phyloP scores from a whole-genome alignment of 1,140 invertebrate species.

The Neodiprion lecontei region DNA sequence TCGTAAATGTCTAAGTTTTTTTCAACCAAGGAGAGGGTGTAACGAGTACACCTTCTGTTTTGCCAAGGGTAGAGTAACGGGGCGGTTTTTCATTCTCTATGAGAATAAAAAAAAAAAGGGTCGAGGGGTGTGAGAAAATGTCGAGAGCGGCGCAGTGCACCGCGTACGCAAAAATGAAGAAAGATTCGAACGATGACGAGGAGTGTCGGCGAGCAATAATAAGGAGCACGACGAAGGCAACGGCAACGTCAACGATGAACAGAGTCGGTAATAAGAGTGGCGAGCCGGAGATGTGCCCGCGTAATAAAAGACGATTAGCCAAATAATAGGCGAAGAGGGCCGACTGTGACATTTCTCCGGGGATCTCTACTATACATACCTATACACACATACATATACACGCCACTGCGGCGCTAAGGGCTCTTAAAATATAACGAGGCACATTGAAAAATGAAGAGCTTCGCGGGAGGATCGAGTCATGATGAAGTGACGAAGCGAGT shows the following conservation, averaged over 20 bases:
- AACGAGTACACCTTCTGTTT: too few species aligned
- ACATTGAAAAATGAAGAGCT: slow-evolving; percentile 30
- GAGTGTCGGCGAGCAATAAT: background rate
- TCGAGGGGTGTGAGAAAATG: background rate
- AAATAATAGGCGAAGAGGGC: slow-evolving; percentile 30
- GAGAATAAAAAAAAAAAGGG: background rate
- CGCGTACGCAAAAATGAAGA: background rate
- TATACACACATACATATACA: background rate
- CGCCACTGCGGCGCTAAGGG: slow-evolving; percentile 21
- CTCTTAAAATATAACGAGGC: slow-evolving; percentile 36
- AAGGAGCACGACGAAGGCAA: background rate
- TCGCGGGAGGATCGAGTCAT: too few species aligned
- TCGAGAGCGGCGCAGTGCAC: background rate
- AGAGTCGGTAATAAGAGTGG: background rate
- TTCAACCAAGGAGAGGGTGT: too few species aligned
- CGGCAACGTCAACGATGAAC: background rate
- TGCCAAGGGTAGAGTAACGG: too few species aligned
- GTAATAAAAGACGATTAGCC: slow-evolving; percentile 32
- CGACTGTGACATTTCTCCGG: slow-evolving; percentile 31
- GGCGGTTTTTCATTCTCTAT: too few species aligned
- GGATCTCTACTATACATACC: background rate
- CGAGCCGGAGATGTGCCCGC: background rate
- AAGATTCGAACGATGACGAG: too few species aligned
- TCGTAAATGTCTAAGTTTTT: too few species aligned
- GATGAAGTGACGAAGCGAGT: background rate